Conservation (phyloP, 2,797 vertebrate genomes). For the Danio kyathit region DNA sequence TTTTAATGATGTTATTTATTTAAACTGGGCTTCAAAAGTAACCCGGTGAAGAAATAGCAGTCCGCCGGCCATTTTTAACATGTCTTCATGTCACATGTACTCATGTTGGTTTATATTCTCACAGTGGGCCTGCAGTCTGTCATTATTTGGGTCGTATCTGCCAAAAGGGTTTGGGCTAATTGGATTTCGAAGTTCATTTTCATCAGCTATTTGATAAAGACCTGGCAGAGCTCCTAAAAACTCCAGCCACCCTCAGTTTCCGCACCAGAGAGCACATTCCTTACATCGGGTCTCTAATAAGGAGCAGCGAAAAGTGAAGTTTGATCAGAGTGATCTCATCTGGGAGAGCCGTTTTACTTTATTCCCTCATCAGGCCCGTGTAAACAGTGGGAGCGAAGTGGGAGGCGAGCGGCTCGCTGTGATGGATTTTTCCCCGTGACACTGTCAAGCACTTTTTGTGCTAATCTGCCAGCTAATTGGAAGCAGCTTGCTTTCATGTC, state of each 20-base stretch:
- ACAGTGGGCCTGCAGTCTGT: conserved; percentile 69
- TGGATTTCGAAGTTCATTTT: conserved; percentile 65
- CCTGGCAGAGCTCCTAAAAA: conserved; percentile 44
- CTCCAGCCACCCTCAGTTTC: conserved; percentile 40
- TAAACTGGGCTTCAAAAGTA: conserved; percentile 54
- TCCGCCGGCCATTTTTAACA: conserved; percentile 21
- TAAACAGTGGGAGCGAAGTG: conserved; percentile 47
- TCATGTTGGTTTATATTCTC: conserved; percentile 51
- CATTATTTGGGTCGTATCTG: conserved; percentile 69
- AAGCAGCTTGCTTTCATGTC: conserved; percentile 47
- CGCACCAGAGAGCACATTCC: conserved; percentile 47
- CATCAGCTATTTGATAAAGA: conserved; percentile 58
- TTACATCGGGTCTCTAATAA: conserved; percentile 38
- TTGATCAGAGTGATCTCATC: conserved; percentile 49
- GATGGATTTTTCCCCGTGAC: conserved; percentile 44
- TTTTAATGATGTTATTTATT: conserved; percentile 67
- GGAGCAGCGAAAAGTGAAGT: conserved; percentile 6
- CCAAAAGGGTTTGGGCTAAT: conserved; percentile 69
- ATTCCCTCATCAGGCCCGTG: background rate
- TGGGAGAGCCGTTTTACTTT: conserved; percentile 37
- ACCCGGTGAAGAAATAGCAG: conserved; percentile 39
- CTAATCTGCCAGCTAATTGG: conserved; percentile 54
- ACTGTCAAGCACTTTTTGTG: conserved; percentile 44
- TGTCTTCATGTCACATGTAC: conserved; percentile 46
- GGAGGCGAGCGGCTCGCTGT: conserved; percentile 5